Evolutionary conservation across 2,113 vertebrate genomes (phyloP).

Genomic region (Stercorarius parasiticus): DNA sequence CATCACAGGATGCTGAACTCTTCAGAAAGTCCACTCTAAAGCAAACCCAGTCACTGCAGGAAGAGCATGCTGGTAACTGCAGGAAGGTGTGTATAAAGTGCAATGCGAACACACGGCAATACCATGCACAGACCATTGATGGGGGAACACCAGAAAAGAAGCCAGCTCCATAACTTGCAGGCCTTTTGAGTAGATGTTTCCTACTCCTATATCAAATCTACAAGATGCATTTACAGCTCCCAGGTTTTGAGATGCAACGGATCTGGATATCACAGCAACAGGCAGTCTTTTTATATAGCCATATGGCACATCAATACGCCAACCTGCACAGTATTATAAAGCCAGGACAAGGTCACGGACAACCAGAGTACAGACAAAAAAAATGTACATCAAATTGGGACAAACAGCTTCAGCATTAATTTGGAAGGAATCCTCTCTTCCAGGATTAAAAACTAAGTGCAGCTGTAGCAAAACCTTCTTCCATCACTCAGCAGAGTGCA

Average conservation of each 20-base stretch:
- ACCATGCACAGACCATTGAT: neutral
- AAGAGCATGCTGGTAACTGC: neutral
- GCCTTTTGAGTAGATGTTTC: neutral
- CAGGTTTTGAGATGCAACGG: neutral
- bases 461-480: neutral
- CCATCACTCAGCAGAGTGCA: neutral
- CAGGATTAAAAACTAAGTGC: neutral
- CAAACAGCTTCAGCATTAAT: neutral
- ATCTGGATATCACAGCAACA: neutral
- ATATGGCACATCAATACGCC: neutral
- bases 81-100: neutral
- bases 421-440: neutral
- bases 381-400: neutral
- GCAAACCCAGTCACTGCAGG: neutral
- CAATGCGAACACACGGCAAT: rapidly evolving
- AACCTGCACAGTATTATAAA: neutral
- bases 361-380: neutral
- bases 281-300: neutral
- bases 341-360: neutral
- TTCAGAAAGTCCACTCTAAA: neutral
- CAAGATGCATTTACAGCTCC: neutral
- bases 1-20: neutral
- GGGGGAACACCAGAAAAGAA: neutral
- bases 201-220: neutral
- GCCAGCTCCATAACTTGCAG: neutral